Evolutionary conservation across 1,140 invertebrate genomes (phyloP), one percentile per base, ranked within the genome.

Genomic region (Laupala kohalensis): DNA sequence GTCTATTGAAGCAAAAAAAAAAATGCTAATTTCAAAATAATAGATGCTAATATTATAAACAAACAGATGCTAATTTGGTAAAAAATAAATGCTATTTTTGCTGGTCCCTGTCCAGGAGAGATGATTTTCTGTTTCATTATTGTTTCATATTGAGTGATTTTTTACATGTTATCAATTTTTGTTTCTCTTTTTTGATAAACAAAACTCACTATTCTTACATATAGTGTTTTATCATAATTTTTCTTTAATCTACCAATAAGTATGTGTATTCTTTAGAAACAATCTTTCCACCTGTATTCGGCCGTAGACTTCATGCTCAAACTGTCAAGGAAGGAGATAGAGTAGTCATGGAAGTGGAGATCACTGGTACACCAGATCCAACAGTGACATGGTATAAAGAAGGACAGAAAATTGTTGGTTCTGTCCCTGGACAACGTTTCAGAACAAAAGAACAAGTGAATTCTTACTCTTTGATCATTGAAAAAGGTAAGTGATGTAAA

Each of bases 201-300:
- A n/a, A n/a, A n/a, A n/a, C n/a, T n/a, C n/a, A n/a, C n/a, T n/a
- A n/a, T n/a, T n/a, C n/a, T n/a, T n/a, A n/a, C n/a, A n/a, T n/a
- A n/a, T n/a, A n/a, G n/a, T n/a, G n/a, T n/a, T 13, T 53, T 23
- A 63, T 4, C 23, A 24, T 23, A 3, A 25, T 4, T 27, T 27
- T 3, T 66, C 9, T 13, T 13, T 66, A 2, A 25, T 24, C 26
- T 3, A 23, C 9, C 23, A 12, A 13, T 66, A 66, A 27, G 9
- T 9, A 13, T 4, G 64, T 66, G 23, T 0, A 71, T 74, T 77
- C 77, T 79, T 63, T 76, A 91, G 89, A 91, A 82, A 90, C 86
- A 30, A 86, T 89, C 67, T 90, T 91, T 76, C 91, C 91, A 24
- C 92, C 92, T 12, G 90, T 92, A 63, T 92, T 95, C 79, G 88